Base-by-base conservation (phyloP, 2,113 vertebrate species). In the Nasalis larvatus region DNA sequence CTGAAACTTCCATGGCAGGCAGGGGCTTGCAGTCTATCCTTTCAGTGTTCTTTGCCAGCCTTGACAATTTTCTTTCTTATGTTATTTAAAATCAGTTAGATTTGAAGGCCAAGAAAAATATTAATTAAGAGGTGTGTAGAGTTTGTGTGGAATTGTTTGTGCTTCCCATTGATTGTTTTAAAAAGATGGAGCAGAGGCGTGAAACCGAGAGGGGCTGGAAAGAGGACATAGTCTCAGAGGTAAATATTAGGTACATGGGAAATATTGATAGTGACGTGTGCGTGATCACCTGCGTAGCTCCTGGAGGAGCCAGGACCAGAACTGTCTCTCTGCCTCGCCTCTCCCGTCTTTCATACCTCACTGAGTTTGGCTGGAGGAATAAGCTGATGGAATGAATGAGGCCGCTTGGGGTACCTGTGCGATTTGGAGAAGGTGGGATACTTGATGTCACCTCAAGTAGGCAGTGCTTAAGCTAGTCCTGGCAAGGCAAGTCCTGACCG, bases 181-280 rank as follows among this genome's bases (percentile, higher is more conserved):
- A 21, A 66, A 86, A n/a, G 7, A 49, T 14, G 4, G 37, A 6
- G 3, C 20, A 0, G 1, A 12, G 80, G 14, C 17, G 1, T 21
- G 42, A 73, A 27, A 3, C 6, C 1, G 11, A 68, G 80, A 0
- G 1, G 6, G 8, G 40, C 52, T 18, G 4, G 12, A 1, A 56
- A 16, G n/a, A 12, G 35, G n/a, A 40, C 2, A 0, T 1, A 0
- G 12, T 30, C 66, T 40, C 37, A 1, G 74, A 58, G 32, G 58
- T 8, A 3, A 16, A 37, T 16, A 3, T 20, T 5, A 56, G 56
- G 25, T 20, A 2, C 3, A 0, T 6, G 42, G 74, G 40, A 16
- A 13, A 13, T 2, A 21, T 13, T 11, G 9, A 21, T 2, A 1
- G 21, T 4, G 7, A 16, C 8, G 0, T 4, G 17, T 0, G 4